Conservation (phyloP, 1,140 invertebrate genomes). For the Parapsyche elsis region DNA sequence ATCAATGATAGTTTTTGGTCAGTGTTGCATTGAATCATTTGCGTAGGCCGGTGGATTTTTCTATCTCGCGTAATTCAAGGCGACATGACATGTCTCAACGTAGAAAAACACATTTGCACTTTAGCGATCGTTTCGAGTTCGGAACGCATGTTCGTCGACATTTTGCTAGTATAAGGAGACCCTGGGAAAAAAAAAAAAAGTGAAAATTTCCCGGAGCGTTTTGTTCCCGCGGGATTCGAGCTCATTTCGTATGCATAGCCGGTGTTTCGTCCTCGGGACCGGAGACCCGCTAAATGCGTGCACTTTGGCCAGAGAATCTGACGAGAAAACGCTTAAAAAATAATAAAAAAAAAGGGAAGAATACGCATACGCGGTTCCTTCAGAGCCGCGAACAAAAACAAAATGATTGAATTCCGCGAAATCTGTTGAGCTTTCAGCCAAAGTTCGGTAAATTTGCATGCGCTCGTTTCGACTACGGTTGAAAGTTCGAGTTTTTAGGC, state of each 20-base stretch:
- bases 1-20: too few species aligned
- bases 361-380: too few species aligned
- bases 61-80: neutral
- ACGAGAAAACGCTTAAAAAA: neutral
- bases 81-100: slow-evolving; percentile 33
- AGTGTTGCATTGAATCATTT: too few species aligned
- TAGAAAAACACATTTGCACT: slow-evolving; percentile 42
- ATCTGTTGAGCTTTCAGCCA: too few species aligned
- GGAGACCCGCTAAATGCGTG: slow-evolving; percentile 17
- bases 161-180: too few species aligned
- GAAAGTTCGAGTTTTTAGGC: too few species aligned
- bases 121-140: slow-evolving; percentile 25
- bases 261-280: neutral
- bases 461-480: too few species aligned
- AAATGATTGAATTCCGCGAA: too few species aligned
- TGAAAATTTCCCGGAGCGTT: slow-evolving; percentile 28
- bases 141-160: slow-evolving; percentile 36
- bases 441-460: too few species aligned
- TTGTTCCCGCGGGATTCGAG: neutral
- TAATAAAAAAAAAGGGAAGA: neutral
- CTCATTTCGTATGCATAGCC: slow-evolving; percentile 42
- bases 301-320: slow-evolving; percentile 1
- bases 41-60: too few species aligned
- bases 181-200: neutral
- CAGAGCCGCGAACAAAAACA: too few species aligned